Percentiles rank a stretch among this genome's conserved stretches.
Conservation (phyloP, 2,113 vertebrate species). For the Condylura cristata region DNA sequence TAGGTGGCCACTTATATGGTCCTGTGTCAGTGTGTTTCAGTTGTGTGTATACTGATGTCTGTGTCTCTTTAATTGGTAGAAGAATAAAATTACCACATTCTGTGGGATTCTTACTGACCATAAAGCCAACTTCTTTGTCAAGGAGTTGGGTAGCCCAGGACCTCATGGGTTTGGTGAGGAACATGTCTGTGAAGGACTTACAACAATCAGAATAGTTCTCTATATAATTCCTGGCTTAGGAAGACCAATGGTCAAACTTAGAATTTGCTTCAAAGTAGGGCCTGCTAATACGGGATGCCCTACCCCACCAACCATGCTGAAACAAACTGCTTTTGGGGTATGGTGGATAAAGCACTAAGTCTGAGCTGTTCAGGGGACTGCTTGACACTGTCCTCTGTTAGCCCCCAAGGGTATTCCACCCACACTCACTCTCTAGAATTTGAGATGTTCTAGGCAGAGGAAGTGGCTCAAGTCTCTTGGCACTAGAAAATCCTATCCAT, state of each 20-base stretch:
- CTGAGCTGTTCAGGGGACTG: background rate
- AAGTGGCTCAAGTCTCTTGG: background rate
- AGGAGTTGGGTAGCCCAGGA: background rate
- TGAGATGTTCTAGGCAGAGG: background rate
- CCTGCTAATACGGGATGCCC: background rate
- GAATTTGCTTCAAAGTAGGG: conserved; percentile 36
- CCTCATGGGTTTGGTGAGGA: background rate
- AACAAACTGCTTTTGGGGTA: background rate
- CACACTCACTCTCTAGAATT: background rate
- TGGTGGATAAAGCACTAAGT: background rate
- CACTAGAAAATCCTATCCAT: background rate
- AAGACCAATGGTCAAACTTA: background rate
- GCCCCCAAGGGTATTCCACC: background rate
- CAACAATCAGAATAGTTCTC: background rate
- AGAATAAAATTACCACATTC: conserved; percentile 35
- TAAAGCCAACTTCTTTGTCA: background rate
- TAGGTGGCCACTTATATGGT: background rate
- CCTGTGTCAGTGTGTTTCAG: background rate
- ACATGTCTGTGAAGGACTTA: background rate
- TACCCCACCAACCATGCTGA: background rate
- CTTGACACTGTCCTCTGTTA: background rate
- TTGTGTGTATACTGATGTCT: background rate
- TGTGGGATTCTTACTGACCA: background rate
- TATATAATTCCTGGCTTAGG: background rate
- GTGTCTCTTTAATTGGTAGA: conserved; percentile 28